phyloP scores from a whole-genome alignment of 2,888 invertebrate genomes.

The Agrochola lychnidis region DNA sequence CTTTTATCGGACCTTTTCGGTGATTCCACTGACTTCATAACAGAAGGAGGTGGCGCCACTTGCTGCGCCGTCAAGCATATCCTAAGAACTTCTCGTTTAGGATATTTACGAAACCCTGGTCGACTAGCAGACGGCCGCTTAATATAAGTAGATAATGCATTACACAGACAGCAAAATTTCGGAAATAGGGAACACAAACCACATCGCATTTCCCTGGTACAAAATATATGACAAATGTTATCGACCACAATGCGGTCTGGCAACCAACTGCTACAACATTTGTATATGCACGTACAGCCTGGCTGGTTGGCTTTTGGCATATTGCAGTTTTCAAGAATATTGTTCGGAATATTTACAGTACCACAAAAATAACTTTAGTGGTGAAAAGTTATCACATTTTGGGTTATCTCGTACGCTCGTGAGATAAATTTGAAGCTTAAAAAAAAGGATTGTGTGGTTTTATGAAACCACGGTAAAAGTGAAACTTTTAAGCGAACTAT shows the following conservation, averaged over 20 bases:
- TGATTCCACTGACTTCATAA: not conserved
- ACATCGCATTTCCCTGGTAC: slow-evolving; percentile 32
- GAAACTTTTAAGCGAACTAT: no score
- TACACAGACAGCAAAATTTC: not conserved
- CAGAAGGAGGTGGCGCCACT: not conserved
- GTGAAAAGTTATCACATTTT: slow-evolving; percentile 6
- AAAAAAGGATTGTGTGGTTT: no score
- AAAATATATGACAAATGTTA: slow-evolving; percentile 57
- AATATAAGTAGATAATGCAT: not conserved
- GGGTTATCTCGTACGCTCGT: no score
- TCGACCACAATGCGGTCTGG: slow-evolving; percentile 60
- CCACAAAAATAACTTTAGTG: not conserved
- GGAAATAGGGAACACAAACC: slow-evolving; percentile 28
- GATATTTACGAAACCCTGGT: not conserved
- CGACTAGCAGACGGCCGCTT: not conserved
- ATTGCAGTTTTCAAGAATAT: slow-evolving; percentile 42
- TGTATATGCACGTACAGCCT: slow-evolving; percentile 30
- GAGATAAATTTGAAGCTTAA: not conserved
- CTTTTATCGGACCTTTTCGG: no score
- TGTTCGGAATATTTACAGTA: slow-evolving; percentile 23
- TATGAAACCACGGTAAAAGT: no score
- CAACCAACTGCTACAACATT: slow-evolving; percentile 42
- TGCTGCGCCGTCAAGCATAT: not conserved
- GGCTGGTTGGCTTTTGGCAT: slow-evolving; percentile 23
- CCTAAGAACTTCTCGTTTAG: not conserved